Evolutionary conservation across 1,140 invertebrate species (phyloP), one percentile per base, ranked within the genome.

Genomic region (Hyles vespertilio): DNA sequence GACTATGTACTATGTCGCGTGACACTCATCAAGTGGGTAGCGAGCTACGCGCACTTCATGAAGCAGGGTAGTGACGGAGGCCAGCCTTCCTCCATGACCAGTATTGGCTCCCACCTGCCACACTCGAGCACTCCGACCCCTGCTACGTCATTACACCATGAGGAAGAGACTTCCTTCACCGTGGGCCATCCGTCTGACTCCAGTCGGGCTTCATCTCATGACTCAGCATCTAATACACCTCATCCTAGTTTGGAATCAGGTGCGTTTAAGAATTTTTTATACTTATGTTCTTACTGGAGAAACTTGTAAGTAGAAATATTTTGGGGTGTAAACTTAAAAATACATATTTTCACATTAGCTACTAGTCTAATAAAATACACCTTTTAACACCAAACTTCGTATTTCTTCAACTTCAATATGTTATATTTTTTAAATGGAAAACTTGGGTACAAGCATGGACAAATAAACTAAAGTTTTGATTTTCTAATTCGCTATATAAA

Each of bases 1-100:
- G 92, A 94, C 90, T 92, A 92, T 84, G 81, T 93, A 36, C 70
- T 95, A 63, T 96, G 94, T 70, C 92, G 96, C 77, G 96, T 97
- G 33, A 93, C 93, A 22, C 90, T 98, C 7, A 95, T 98, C 45
- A 96, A 96, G 87, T 98, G 96, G 96, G 90, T 98, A 0, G 94
- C 96, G 0, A 95, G 92, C 69, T 97, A 95, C 71, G 95, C 95
- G 2, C 95, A 97, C 74, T 92, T 94, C 48, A 91, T 91, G 61
- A 93, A 92, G 57, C 77, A 75, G 48, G 79, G 84, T 44, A 87
- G 84, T 54, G 92, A 93, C 54, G 89, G 87, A 43, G 78, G 82
- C 0, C 87, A 89, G 54, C 84, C 86, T 5, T 86, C 87, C 0
- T 89, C 87, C 0, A 85, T 90, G 76, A 87, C 84, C 0, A 89